These are phyloP conservation scores for Netelia inedita DNA, from an alignment of 2,888 invertebrate species.

Conservation along the genomic window DNA sequence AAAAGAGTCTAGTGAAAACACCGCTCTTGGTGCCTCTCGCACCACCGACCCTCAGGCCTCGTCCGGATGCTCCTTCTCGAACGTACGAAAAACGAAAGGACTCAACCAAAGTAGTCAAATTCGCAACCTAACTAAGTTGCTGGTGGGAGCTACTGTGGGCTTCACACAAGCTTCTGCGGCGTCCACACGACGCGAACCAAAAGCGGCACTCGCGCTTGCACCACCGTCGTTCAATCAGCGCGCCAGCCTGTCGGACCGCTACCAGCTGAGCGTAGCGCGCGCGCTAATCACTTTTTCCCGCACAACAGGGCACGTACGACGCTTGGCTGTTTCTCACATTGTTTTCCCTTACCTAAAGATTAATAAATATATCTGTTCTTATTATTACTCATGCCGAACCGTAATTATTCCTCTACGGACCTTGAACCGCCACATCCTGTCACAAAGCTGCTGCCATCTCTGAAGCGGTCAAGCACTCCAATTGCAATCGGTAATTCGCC, in stretches of 20 bases:
- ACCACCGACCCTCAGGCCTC: background rate
- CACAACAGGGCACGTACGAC: no score
- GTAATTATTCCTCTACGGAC: no score
- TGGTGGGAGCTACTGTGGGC: background rate
- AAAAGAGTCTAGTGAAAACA: background rate
- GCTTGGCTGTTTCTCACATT: no score
- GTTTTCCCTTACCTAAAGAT: no score
- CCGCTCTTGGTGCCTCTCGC: background rate
- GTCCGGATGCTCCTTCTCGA: background rate
- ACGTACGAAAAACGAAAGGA: background rate
- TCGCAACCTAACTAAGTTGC: background rate
- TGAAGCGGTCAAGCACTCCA: no score
- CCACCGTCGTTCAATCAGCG: no score
- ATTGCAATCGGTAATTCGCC: no score
- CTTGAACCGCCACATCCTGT: no score
- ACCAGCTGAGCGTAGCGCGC: background rate
- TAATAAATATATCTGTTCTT: no score
- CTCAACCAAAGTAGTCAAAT: background rate
- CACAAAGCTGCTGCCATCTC: no score
- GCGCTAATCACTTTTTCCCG: background rate
- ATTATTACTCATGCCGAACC: no score
- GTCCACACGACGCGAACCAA: no score
- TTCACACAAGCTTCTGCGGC: background rate
- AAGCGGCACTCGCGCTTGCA: background rate
- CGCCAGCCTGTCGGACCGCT: background rate